Base-by-base conservation (phyloP, 2,113 vertebrate genomes). In the Camelus dromedarius region DNA sequence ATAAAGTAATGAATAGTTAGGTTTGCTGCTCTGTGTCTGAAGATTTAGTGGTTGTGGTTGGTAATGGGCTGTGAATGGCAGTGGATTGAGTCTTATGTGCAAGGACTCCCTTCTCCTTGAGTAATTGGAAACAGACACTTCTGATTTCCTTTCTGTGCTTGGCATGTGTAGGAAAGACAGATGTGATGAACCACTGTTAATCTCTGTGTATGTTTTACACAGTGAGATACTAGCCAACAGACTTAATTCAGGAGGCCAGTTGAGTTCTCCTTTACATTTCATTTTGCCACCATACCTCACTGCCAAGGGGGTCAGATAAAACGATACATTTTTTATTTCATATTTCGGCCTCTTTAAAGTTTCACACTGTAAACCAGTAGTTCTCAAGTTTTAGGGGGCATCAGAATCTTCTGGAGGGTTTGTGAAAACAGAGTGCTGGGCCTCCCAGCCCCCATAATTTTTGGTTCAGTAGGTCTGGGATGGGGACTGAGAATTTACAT, bases 91-190 rank as follows among this genome's bases (percentile, higher is more conserved):
- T 67, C 60, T 42, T n/a, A 15, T 84, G 50, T 73, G 73, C 52
- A 30, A 67, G 15, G 89, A 32, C 15, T 12, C 30, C 66, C 28
- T 2, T 70, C 50, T 82, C 60, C 54, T 77, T 76, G 73, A 66
- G 38, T 80, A 73, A 7, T 0, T 38, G 14, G 11, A 30, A 42
- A 60, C 0, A 0, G 50, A 91, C 0, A 0, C 38, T 93, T 87
- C 24, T 72, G 35, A 4, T 30, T n/a, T 91, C 42, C n/a, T 22
- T 76, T 85, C 80, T 20, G 14, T 69, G 58, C 76, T 30, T 79
- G 77, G 5, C 73, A 54, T 52, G 62, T 22, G 30, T 90, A 76
- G 52, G 38, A 92, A 32, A 73, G 90, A 52, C 6, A n/a, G 32
- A 48, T 9, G 1, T 6, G 24, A 14, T 11, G 30, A 69, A 5